Base-by-base conservation (phyloP, 92 coral and sea anemone genomes). In the Blastomussa wellsi region DNA sequence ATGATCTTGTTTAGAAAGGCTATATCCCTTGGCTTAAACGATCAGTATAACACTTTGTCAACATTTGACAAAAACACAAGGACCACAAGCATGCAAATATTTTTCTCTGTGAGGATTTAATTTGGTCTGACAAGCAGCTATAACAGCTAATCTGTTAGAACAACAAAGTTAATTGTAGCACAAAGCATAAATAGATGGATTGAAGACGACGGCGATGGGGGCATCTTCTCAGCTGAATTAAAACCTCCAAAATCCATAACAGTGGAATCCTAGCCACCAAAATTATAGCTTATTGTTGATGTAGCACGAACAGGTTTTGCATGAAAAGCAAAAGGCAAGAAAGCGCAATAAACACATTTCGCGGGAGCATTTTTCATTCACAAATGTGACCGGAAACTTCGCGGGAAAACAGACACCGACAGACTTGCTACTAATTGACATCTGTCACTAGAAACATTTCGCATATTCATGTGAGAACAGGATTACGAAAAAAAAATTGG, bases 161-260 rank as follows among this genome's bases (percentile, higher is more conserved):
- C n/a, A 31, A 26, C 28, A 36, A 36, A 12, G 72, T 36, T n/a
- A 36, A 26, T n/a, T 73, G 77, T 73, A 39, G 39, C 77, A 15
- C 39, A 73, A 29, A 29, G 77, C 77, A 55, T 39, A 62, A 62
- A 74, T 44, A 74, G 44, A 74, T 74, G 60, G 37, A 74, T 60
- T 74, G 47, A 60, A 57, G 78, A 35, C 33, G 78, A 74, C 57
- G 36, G 36, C 78, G 37, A 74, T 74, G 79, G 79, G 22, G 62
- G 79, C 79, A 37, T 74, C 79, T 74, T 74, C 57, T 44, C 57
- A 74, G 78, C 78, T 74, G 78, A 74, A 41, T 74, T 74, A 74
- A 42, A 74, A 74, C 62, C 60, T 74, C 62, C 38, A 47, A 74
- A 74, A 74, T 74, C 79, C 79, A 44, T 74, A 74, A 74, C 37